Evolutionary conservation across 2,888 invertebrate species (phyloP).

Genomic region (Sarcophaga carnaria): DNA sequence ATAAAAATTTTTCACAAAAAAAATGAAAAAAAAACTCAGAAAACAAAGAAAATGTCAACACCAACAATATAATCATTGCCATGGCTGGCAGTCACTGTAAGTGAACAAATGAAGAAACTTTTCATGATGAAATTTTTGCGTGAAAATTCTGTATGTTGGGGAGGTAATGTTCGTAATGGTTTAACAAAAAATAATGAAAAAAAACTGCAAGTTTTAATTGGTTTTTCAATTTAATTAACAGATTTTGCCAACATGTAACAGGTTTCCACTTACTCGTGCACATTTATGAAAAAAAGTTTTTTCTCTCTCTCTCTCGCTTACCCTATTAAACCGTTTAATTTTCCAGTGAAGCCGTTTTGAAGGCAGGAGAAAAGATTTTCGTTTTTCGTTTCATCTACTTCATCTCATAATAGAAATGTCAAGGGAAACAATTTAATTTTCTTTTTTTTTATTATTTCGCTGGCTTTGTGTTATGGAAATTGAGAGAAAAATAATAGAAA

Average conservation of each 20-base stretch:
- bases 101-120: constrained; percentile 43
- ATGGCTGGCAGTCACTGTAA: constrained; percentile 24
- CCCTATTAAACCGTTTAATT: constrained; percentile 54
- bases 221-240: constrained; percentile 81
- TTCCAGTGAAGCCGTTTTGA: constrained; percentile 47
- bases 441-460: neutral
- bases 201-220: constrained; percentile 79
- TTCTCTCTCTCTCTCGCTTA: constrained; percentile 50
- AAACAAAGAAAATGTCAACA: constrained; percentile 25
- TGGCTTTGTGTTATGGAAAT: neutral
- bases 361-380: neutral
- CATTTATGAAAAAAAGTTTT: constrained; percentile 18
- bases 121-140: neutral
- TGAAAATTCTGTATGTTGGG: neutral
- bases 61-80: constrained; percentile 52
- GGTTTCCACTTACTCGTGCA: constrained; percentile 54
- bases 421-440: neutral
- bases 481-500: neutral
- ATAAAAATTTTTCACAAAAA: constrained; percentile 1
- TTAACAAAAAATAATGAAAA: neutral
- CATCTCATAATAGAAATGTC: neutral
- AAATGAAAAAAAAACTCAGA: neutral
- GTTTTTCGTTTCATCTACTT: neutral
- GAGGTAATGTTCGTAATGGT: neutral
- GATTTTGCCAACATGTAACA: constrained; percentile 77